Base-by-base conservation (phyloP, 2,113 vertebrate genomes). In the Coregonus clupeaformis region DNA sequence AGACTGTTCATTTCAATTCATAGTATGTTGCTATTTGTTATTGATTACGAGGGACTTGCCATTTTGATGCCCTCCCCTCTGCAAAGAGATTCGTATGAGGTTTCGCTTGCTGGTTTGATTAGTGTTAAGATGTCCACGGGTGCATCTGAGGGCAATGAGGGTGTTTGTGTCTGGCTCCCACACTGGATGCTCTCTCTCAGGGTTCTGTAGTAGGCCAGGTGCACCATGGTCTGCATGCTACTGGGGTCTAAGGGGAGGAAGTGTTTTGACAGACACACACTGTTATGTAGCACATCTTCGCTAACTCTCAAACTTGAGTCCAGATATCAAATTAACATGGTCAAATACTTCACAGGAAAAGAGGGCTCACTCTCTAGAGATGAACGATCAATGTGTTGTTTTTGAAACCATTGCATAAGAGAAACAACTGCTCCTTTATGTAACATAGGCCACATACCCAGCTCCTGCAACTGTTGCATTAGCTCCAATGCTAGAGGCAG, bases 1-100 rank as follows among this genome's bases (percentile, higher is more conserved):
- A 42, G 36, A 42, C 36, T 42, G 36, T 42, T 42, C 0, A 11
- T 42, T 42, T 42, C 9, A 7, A 42, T 42, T 11, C 36, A 11
- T 42, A 11, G 36, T 11, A 11, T 42, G 36, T 42, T 11, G 7
- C 7, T 42, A 11, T 2, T 42, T 42, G 36, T 11, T 11, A 11
- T 11, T 42, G 36, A 42, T 7, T 42, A 42, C 2, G 36, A 42
- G 36, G 36, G 5, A 75, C 67, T 82, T 64, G 24, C 84, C 82
- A 79, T 74, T 73, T n/a, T 75, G 6, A 71, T 11, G 1, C 66
- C 18, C 1, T 79, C 73, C 24, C 86, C 86, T 65, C 82, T 68
- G 69, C 86, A 88, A 25, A 88, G 75, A 14, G 57, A 62, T 42
- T 82, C 80, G 68, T 86, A 82, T 13, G 20, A 29, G 22, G 67